A percentile compares a stretch with the other conserved stretches of the same genome.
phyloP scores from a whole-genome alignment of 2,113 vertebrate genomes.

The Camelus dromedarius region DNA sequence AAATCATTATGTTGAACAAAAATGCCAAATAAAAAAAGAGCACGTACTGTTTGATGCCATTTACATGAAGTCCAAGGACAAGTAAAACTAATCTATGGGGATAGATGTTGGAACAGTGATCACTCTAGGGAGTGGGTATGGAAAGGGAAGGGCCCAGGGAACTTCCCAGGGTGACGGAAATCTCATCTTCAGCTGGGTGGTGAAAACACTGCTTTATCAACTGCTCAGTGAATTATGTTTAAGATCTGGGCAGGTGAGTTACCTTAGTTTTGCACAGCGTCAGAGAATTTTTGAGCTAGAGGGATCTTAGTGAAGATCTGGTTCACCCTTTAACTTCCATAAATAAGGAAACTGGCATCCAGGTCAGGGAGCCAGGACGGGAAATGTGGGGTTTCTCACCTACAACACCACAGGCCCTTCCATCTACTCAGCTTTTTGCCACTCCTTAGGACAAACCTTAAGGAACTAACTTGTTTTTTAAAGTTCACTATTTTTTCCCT shows the following conservation, averaged over 20 bases:
- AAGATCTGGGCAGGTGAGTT: neutral
- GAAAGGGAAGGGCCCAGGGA: neutral
- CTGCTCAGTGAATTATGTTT: neutral
- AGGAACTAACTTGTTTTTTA: neutral
- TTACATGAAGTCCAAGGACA: neutral
- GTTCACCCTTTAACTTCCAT: neutral
- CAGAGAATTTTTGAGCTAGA: neutral
- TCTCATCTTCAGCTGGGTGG: neutral
- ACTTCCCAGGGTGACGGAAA: neutral
- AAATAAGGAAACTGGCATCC: neutral
- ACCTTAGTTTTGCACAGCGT: neutral
- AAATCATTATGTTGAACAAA: slow-evolving; percentile 15
- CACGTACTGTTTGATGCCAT: neutral
- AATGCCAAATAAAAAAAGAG: neutral
- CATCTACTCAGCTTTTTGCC: neutral
- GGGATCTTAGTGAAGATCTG: neutral
- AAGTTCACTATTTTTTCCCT: neutral
- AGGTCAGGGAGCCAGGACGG: neutral
- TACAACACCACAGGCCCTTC: neutral
- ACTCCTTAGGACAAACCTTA: neutral
- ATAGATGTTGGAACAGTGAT: neutral
- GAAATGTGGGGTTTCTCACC: neutral
- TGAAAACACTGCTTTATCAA: neutral
- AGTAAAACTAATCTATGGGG: neutral
- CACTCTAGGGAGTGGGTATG: neutral